Conservation (phyloP, 1,140 invertebrate genomes). For the Drosophila lacteicornis region DNA sequence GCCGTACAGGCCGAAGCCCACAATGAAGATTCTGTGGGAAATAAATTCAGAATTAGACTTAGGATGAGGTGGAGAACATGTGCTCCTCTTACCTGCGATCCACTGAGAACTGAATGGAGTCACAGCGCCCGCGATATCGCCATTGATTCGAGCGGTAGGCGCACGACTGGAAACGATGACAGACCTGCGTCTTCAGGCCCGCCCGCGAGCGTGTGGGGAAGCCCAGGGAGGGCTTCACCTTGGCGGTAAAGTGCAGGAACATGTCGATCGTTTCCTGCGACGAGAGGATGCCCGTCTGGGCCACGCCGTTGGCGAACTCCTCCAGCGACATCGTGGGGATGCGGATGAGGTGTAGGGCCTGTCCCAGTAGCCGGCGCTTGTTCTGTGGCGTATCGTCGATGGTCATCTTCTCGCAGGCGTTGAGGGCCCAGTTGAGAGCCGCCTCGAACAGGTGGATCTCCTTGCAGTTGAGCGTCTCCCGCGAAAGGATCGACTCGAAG, state of each 20-base stretch:
- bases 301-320: conserved; percentile 96
- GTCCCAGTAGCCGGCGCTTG: conserved; percentile 90
- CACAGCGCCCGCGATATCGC: conserved; percentile 95
- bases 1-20: conserved; percentile 96
- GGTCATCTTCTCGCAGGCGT: conserved; percentile 92
- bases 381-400: conserved; percentile 90
- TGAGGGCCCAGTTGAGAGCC: conserved; percentile 94
- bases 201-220: conserved; percentile 93
- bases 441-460: conserved; percentile 95
- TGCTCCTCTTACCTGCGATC: conserved; percentile 86
- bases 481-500: conserved; percentile 93
- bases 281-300: conserved; percentile 94
- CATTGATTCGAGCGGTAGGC: conserved; percentile 98
- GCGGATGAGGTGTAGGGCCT: conserved; percentile 93
- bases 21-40: conserved; percentile 92
- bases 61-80: conserved; percentile 67
- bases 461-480: conserved; percentile 96
- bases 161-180: conserved; percentile 97
- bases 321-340: conserved; percentile 96
- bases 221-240: conserved; percentile 91
- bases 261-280: conserved; percentile 96
- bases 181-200: conserved; percentile 95
- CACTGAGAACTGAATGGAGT: conserved; percentile 96
- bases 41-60: background rate
- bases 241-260: conserved; percentile 95